Base-by-base conservation (phyloP, 2,113 vertebrate species). In the Candoia aspera region DNA sequence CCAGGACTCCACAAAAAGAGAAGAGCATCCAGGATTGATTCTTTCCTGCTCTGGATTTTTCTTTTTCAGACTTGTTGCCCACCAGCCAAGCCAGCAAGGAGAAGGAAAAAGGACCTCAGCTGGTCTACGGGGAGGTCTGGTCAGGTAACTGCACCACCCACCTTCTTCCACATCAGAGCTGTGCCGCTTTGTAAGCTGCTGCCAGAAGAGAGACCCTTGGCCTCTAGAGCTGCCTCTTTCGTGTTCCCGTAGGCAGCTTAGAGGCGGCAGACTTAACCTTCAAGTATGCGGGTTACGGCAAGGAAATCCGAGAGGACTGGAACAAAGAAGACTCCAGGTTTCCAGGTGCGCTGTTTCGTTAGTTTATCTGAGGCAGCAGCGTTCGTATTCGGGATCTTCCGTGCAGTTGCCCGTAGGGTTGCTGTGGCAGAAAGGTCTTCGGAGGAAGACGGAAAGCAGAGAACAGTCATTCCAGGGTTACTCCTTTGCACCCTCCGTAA, bases 111-210 rank as follows among this genome's bases (percentile, higher is more conserved):
- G 92, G n/a, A 90, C 85, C 92, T 6, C 94, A 91, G 0, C 3
- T 94, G 59, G 91, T 97, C 91, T 96, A 97, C 83, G 96, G 96
- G 83, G 95, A 91, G 33, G 86, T 92, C 12, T 95, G 97, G 97
- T 94, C 97, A 96, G 96, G 97, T 97, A 86, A 96, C 6, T 92
- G n/a, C 42, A 90, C 57, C 86, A 86, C 92, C 93, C 79, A 73
- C 55, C 13, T 90, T 83, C 55, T 93, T 94, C 83, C 17, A 11
- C 93, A 88, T 49, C 64, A 90, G 9, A 13, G 8, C 49, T 29
- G n/a, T 54, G 42, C 33, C 88, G 90, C n/a, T 37, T 1, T 11
- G 59, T 0, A 68, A 21, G 42, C 59, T 49, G 26, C 24, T 33
- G 24, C 4, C 60, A 88, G 60, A 79, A 9, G 26, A 21, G 85